Conservation (phyloP, 2,888 invertebrate species). For the Pachydiplax longipennis region DNA sequence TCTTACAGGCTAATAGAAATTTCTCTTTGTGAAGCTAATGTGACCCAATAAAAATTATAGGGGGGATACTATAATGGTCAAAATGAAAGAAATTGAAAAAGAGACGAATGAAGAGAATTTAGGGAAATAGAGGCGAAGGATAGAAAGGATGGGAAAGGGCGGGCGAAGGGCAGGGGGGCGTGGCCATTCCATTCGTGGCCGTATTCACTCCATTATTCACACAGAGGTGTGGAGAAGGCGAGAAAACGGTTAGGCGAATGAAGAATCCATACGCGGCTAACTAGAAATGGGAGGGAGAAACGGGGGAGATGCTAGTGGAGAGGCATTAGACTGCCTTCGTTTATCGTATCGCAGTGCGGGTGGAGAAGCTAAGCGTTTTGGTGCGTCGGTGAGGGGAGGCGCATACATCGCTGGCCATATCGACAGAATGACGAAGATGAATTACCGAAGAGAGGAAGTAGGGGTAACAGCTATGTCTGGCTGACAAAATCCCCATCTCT, state of each 20-base stretch:
- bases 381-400: not conserved
- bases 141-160: too few species aligned
- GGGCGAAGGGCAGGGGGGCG: not conserved
- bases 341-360: not conserved
- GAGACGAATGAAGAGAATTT: too few species aligned
- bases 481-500: not conserved
- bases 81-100: too few species aligned
- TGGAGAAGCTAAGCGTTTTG: not conserved
- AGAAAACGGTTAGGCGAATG: not conserved
- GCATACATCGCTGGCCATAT: not conserved
- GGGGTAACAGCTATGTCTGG: not conserved
- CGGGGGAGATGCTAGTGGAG: not conserved
- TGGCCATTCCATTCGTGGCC: not conserved
- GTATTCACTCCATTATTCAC: not conserved
- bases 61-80: too few species aligned
- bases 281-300: not conserved
- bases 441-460: not conserved
- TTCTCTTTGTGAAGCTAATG: too few species aligned
- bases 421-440: conserved; percentile 1
- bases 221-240: not conserved
- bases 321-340: not conserved
- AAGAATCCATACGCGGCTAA: not conserved
- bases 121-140: too few species aligned
- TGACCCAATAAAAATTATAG: too few species aligned
- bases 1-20: too few species aligned